Evolutionary conservation across 1,140 invertebrate species (phyloP).

Genomic region (Drosophila parvula): DNA sequence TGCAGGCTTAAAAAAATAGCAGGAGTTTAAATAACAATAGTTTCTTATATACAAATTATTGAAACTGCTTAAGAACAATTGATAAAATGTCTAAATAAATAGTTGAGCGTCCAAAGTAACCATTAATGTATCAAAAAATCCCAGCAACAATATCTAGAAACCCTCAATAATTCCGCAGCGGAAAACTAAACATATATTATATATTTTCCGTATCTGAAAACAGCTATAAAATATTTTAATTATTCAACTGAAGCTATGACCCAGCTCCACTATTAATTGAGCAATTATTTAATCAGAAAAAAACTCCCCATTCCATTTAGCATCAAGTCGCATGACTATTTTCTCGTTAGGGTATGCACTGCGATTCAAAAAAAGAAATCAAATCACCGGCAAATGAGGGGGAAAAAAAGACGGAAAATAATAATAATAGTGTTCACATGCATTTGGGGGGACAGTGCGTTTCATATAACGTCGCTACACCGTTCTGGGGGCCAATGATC

Average conservation of each 20-base stretch:
- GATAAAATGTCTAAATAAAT: too few relatives aligned
- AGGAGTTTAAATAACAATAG: too few relatives aligned
- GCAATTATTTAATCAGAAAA: conserved; percentile 39
- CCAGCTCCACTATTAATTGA: conserved; percentile 19
- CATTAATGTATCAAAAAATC: too few relatives aligned
- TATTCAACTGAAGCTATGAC: not conserved
- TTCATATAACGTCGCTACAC: conserved; percentile 19
- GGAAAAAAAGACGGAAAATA: conserved; percentile 1
- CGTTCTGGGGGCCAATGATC: conserved; percentile 52
- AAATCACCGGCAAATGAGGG: conserved; percentile 22
- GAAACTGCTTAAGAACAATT: too few relatives aligned
- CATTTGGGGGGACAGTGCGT: conserved; percentile 49
- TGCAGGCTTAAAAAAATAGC: too few relatives aligned
- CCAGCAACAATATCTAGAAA: not conserved
- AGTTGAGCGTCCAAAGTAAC: too few relatives aligned
- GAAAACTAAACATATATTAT: not conserved
- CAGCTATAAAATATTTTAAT: not conserved
- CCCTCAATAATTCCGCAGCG: not conserved
- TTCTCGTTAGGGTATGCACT: conserved; percentile 34
- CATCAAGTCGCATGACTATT: conserved; percentile 30
- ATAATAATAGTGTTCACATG: conserved; percentile 47
- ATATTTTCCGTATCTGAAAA: not conserved
- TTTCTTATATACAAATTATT: too few relatives aligned
- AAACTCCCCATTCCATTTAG: conserved; percentile 25
- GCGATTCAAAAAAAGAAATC: not conserved